Evolutionary conservation across 2,888 invertebrate species (phyloP).

Genomic region (Cyclophora punctaria): DNA sequence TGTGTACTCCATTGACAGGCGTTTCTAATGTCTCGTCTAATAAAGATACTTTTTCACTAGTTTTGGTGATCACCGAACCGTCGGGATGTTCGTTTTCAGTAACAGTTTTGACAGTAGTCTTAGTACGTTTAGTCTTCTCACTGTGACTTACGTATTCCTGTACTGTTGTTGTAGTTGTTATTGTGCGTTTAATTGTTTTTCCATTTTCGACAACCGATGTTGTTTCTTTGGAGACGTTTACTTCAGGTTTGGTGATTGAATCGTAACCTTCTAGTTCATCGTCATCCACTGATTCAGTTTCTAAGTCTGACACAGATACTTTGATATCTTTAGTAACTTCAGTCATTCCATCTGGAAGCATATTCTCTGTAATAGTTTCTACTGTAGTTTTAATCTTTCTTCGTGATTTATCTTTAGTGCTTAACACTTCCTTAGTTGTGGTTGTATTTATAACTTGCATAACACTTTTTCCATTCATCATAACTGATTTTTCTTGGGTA

Average conservation of each 20-base stretch:
- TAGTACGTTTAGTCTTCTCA: conserved; percentile 38
- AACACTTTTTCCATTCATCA: conserved; percentile 46
- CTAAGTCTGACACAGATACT: conserved; percentile 51
- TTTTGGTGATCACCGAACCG: conserved; percentile 54
- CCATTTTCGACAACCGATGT: conserved; percentile 44
- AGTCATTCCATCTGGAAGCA: conserved; percentile 47
- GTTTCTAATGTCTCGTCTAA: conserved; percentile 36
- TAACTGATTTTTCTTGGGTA: conserved; percentile 42
- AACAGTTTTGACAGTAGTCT: conserved; percentile 45
- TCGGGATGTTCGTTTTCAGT: conserved; percentile 60
- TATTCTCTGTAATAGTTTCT: conserved; percentile 57
- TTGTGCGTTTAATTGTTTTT: conserved; percentile 43
- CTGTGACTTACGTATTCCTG: conserved; percentile 37
- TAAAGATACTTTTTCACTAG: conserved; percentile 53
- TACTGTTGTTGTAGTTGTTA: conserved; percentile 38
- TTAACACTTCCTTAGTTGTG: conserved; percentile 52
- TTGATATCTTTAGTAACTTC: conserved; percentile 62
- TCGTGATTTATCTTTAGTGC: conserved; percentile 39
- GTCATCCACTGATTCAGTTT: conserved; percentile 25
- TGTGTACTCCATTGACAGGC: conserved; percentile 12
- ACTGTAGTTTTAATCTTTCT: conserved; percentile 58
- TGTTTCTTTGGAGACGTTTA: conserved; percentile 32
- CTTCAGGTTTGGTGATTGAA: conserved; percentile 33
- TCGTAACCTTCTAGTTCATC: conserved; percentile 33
- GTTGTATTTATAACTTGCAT: conserved; percentile 52